Evolutionary conservation across 92 coral and sea anemone species (phyloP).

Genomic region (Scolanthus callimorphus): DNA sequence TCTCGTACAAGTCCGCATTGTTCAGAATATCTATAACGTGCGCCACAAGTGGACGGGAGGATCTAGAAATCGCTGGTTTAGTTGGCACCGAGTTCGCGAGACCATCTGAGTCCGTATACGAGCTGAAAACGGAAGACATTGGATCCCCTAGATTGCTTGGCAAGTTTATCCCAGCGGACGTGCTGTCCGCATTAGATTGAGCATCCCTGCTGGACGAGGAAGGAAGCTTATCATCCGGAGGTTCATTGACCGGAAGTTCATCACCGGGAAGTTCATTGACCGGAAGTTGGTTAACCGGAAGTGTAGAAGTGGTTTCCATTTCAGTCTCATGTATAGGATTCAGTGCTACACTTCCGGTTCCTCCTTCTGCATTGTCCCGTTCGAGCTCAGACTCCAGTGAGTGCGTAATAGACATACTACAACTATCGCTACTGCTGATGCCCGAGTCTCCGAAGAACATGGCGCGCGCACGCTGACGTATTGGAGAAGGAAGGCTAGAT

Average conservation of each 20-base stretch:
- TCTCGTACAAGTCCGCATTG: conserved; percentile 58
- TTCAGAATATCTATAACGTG: conserved; percentile 46
- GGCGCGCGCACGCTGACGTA: conserved; percentile 70
- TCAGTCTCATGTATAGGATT: conserved; percentile 77
- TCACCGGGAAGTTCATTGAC: background rate
- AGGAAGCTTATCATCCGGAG: background rate
- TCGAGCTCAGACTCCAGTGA: conserved; percentile 72
- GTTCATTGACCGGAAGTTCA: background rate
- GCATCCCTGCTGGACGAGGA: background rate
- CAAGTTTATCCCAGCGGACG: too few species aligned
- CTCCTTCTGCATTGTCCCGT: conserved; percentile 64
- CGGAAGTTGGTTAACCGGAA: background rate
- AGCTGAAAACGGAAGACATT: background rate
- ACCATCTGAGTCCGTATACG: background rate
- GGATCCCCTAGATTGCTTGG: too few species aligned
- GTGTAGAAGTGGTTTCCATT: conserved; percentile 37
- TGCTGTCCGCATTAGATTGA: too few species aligned
- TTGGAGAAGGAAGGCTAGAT: conserved; percentile 28
- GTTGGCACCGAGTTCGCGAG: background rate
- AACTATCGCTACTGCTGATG: conserved; percentile 76
- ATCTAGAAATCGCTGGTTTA: background rate
- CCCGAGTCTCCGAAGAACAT: conserved; percentile 87
- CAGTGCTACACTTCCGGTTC: conserved; percentile 25
- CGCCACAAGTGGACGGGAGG: conserved; percentile 13
- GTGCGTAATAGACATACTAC: conserved; percentile 64